Percentiles rank a stretch among this genome's conserved stretches.
phyloP scores from a whole-genome alignment of 2,797 vertebrate species.

The Acanthurus leucopareius region DNA sequence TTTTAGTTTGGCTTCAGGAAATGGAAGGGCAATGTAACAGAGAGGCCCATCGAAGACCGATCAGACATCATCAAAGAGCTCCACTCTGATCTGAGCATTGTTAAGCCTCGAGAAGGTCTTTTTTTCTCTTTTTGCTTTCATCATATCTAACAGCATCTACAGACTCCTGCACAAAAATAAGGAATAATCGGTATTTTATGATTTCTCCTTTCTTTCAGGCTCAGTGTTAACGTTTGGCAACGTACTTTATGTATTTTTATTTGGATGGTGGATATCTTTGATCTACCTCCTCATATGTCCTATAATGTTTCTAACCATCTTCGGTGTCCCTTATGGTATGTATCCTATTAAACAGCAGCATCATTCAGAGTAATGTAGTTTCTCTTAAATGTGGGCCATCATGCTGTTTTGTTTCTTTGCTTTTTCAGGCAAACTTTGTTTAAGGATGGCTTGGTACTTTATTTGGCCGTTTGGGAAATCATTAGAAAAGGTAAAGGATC shows the following conservation, averaged over 20 bases:
- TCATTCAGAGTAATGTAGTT: background rate
- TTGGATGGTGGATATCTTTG: conserved; percentile 92
- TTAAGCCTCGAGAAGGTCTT: conserved; percentile 83
- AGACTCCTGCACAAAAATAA: background rate
- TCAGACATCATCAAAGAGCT: conserved; percentile 89
- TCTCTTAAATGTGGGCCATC: background rate
- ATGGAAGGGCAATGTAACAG: conserved; percentile 90
- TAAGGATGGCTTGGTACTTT: conserved; percentile 84
- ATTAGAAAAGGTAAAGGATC: conserved; percentile 79
- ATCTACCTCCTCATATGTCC: conserved; percentile 85
- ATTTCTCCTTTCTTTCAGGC: conserved; percentile 76
- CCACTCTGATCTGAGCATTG: conserved; percentile 87
- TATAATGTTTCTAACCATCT: conserved; percentile 87
- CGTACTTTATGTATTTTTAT: conserved; percentile 87
- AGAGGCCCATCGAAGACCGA: conserved; percentile 85
- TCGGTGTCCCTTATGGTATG: conserved; percentile 88
- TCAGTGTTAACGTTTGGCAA: conserved; percentile 87
- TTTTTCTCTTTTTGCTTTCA: background rate
- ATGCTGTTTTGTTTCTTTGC: background rate
- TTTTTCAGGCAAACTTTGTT: conserved; percentile 85
- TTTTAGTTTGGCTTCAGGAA: conserved; percentile 92
- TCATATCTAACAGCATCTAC: background rate
- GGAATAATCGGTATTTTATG: background rate
- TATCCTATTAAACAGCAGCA: background rate
- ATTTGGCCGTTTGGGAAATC: conserved; percentile 92